Percentiles rank a stretch among this genome's conserved stretches.
Evolutionary conservation across 1,140 invertebrate genomes (phyloP).

Genomic region (Orius laevigatus): DNA sequence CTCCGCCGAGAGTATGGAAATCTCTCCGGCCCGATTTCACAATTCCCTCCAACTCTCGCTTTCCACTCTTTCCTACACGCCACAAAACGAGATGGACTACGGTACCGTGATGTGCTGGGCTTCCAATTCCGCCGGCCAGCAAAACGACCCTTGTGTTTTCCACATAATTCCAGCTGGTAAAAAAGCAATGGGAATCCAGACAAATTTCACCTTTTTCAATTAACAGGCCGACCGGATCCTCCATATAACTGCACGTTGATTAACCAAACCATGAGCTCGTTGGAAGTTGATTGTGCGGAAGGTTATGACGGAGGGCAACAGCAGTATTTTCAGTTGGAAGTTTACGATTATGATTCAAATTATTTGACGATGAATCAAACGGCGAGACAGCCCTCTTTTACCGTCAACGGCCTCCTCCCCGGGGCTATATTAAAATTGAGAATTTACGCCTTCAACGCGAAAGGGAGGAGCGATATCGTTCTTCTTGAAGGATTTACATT

Average conservation of each 20-base stretch:
- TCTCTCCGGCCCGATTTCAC: conserved; percentile 41
- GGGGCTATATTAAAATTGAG: conserved; percentile 49
- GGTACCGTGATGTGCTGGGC: conserved; percentile 52
- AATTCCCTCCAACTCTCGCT: conserved; percentile 32
- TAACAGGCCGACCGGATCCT: conserved; percentile 49
- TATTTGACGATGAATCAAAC: conserved; percentile 48
- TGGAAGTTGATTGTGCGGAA: conserved; percentile 58
- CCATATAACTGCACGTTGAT: conserved; percentile 62
- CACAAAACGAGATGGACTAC: conserved; percentile 58
- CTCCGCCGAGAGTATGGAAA: conserved; percentile 60
- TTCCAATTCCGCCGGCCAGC: conserved; percentile 44
- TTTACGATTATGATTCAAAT: conserved; percentile 48
- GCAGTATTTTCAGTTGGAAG: conserved; percentile 53
- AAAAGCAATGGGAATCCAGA: not conserved
- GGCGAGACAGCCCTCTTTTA: conserved; percentile 45
- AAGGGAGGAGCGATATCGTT: conserved; percentile 57
- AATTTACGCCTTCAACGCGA: conserved; percentile 67
- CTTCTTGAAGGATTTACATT: conserved; percentile 45
- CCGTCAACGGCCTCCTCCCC: conserved; percentile 47
- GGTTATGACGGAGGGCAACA: conserved; percentile 64
- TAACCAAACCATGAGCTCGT: conserved; percentile 62
- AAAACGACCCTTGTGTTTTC: conserved; percentile 52
- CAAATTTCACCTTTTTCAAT: not conserved
- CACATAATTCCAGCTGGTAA: conserved; percentile 51
- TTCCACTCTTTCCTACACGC: conserved; percentile 60